These are phyloP conservation scores for Plebejus melissa DNA, from an alignment of 2,888 invertebrate genomes.

Conservation along the genomic window DNA sequence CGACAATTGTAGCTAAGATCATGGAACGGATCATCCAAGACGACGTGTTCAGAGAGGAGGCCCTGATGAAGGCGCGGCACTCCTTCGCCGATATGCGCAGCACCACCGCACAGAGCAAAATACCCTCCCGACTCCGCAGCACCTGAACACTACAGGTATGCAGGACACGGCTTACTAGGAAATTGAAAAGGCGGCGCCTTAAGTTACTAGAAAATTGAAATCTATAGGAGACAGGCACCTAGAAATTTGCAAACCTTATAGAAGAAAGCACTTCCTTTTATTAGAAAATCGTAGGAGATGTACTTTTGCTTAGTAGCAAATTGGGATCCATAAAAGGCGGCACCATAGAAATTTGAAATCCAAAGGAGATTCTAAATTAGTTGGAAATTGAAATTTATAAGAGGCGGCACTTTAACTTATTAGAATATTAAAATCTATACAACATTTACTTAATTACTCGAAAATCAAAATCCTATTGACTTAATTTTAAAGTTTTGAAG, in stretches of 20 bases:
- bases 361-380: no score
- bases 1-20: conserved; percentile 89
- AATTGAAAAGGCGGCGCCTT: conserved; percentile 34
- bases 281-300: no score
- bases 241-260: background rate
- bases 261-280: background rate
- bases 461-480: background rate
- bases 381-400: background rate
- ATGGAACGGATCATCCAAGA: conserved; percentile 84
- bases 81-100: conserved; percentile 70
- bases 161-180: conserved; percentile 7
- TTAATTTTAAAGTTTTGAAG: background rate
- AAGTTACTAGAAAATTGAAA: conserved; percentile 12
- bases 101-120: conserved; percentile 51
- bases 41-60: conserved; percentile 74
- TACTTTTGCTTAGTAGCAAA: no score
- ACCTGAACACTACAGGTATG: conserved; percentile 33
- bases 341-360: no score
- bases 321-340: background rate
- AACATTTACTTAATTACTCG: no score
- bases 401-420: background rate
- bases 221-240: conserved; percentile 34
- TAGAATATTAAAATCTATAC: background rate
- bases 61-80: conserved; percentile 60
- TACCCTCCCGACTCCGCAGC: conserved; percentile 44